phyloP scores from a whole-genome alignment of 2,113 vertebrate genomes.

The Erinaceus europaeus region DNA sequence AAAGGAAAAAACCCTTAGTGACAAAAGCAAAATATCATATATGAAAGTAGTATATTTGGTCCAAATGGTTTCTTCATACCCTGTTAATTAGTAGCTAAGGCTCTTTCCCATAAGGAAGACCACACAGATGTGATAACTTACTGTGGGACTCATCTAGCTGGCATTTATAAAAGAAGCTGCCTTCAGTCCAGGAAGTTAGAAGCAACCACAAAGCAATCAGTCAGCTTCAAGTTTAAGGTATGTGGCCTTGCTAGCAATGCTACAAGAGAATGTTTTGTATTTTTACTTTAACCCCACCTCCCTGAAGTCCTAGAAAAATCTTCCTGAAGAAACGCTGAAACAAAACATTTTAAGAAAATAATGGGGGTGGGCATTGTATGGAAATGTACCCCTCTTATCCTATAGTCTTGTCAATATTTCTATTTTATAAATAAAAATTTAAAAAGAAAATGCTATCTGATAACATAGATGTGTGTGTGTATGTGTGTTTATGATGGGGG shows the following conservation, averaged over 20 bases:
- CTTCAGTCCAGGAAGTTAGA: slow-evolving; percentile 16
- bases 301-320: background rate
- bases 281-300: background rate
- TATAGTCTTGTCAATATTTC: too few relatives aligned
- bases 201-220: slow-evolving; percentile 13
- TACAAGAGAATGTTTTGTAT: background rate
- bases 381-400: too few relatives aligned
- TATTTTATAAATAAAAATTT: too few relatives aligned
- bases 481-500: too few relatives aligned
- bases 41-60: slow-evolving; percentile 15
- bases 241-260: background rate
- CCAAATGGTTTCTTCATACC: slow-evolving; percentile 46
- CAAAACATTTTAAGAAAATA: background rate
- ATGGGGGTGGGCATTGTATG: background rate
- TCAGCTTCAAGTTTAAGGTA: slow-evolving; percentile 31
- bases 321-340: too few relatives aligned
- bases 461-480: too few relatives aligned
- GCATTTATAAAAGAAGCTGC: slow-evolving; percentile 34
- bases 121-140: slow-evolving; percentile 49
- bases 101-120: slow-evolving; percentile 7
- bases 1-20: background rate
- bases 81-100: slow-evolving; percentile 9
- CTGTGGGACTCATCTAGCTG: background rate
- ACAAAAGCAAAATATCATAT: background rate
- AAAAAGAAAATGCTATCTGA: too few relatives aligned